Base-by-base conservation (phyloP, 37 sponge, comb jelly and placozoan genomes). In the Mnemiopsis leidyi region DNA sequence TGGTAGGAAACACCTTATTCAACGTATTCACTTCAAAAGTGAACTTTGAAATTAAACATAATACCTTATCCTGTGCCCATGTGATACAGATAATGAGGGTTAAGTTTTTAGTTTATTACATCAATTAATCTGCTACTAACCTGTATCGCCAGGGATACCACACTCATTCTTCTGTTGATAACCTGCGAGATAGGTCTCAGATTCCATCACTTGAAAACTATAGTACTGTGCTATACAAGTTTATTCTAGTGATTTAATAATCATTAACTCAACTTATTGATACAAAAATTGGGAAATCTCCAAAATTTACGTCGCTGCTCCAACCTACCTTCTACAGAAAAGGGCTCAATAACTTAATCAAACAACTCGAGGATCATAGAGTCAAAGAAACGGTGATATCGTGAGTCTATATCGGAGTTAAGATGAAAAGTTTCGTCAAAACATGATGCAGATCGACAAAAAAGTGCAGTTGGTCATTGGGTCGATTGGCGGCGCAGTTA, bases 111-210 rank as follows among this genome's bases (percentile, higher is more conserved):
- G n/a, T n/a, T n/a, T n/a, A n/a, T n/a, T n/a, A n/a, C n/a, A n/a
- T n/a, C n/a, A n/a, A n/a, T n/a, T n/a, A n/a, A n/a, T n/a, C n/a
- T n/a, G n/a, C 29, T 13, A 85, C 90, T 85, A 3, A 85, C 90
- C 35, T 85, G 90, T n/a, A 85, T 23, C 0, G 90, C 90, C 0
- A 85, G 90, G 26, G 90, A 85, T 0, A 85, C 90, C 61, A 85
- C 32, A 21, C 90, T 85, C 90, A 85, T 85, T 39, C 90, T 85
- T 38, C 90, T 38, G 90, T 85, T 85, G 90, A 85, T 39, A 21
- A 85, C 90, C 90, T 85, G 90, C 13, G 61, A 48, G 61, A 48
- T 18, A 48, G 5, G 61, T 48, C 61, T 48, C 61, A 48, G 61
- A n/a, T n/a, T n/a, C n/a, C n/a, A n/a, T n/a, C n/a, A n/a, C n/a